Percentiles rank a stretch among this genome's conserved stretches.
These are phyloP conservation scores for Panurus biarmicus DNA, from an alignment of 2,113 vertebrate genomes.

Conservation along the genomic window DNA sequence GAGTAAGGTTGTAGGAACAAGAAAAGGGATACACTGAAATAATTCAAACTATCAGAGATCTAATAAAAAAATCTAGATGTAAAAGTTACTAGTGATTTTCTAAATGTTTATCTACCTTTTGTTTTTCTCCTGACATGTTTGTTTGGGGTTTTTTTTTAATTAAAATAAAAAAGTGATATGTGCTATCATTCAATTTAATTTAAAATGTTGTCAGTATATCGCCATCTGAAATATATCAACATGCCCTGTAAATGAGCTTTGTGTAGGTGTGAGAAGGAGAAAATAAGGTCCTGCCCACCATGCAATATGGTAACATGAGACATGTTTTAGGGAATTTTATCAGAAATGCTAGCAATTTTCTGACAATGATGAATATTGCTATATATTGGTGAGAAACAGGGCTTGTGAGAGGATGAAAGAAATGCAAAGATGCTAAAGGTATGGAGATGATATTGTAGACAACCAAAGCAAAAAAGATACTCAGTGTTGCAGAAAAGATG, in stretches of 20 bases:
- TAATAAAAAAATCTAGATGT: not conserved
- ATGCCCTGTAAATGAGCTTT: not conserved
- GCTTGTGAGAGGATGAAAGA: not conserved
- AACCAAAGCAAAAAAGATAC: not conserved
- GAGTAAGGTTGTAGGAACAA: not conserved
- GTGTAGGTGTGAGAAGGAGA: slow-evolving; percentile 3
- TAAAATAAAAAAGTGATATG: not conserved
- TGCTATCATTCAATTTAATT: not conserved
- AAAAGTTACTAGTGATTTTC: not conserved
- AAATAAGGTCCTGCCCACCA: not conserved
- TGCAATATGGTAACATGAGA: not conserved
- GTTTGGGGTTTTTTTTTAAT: not conserved
- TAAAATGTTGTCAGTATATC: not conserved
- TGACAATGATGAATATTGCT: not conserved
- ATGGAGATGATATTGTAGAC: not conserved
- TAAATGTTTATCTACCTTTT: not conserved
- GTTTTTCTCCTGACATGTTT: not conserved
- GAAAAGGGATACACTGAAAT: not conserved
- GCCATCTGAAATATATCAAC: not conserved
- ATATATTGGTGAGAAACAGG: not conserved
- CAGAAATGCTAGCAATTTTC: not conserved
- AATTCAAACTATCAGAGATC: not conserved
- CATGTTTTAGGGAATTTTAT: not conserved
- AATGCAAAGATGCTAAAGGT: not conserved
- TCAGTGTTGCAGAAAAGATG: not conserved